Evolutionary conservation across 1,140 invertebrate species (phyloP).

Genomic region (Drosophila fuyamai): DNA sequence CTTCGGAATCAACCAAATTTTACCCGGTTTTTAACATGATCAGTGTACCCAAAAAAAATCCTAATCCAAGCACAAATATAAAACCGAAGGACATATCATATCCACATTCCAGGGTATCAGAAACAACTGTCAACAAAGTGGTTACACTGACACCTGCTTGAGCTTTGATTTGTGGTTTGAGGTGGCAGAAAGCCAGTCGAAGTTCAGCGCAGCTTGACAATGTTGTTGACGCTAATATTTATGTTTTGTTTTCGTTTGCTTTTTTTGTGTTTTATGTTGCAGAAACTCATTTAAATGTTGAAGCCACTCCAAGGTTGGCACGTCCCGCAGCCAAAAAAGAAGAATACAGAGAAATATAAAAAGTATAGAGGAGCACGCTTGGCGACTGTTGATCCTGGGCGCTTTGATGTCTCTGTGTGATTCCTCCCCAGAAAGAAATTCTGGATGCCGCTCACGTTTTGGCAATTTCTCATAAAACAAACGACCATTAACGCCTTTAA

Average conservation of each 20-base stretch:
- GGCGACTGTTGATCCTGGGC: conserved; percentile 78
- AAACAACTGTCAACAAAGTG: conserved; percentile 22
- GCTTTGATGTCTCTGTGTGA: conserved; percentile 64
- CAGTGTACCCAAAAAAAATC: too few species aligned
- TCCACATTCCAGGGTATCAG: conserved; percentile 3
- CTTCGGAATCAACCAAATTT: too few species aligned
- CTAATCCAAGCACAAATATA: too few species aligned
- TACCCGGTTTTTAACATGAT: too few species aligned
- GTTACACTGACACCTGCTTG: conserved; percentile 33
- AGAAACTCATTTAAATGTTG: conserved; percentile 73
- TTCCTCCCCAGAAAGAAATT: conserved; percentile 19
- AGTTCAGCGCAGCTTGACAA: conserved; percentile 23
- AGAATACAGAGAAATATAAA: conserved; percentile 3
- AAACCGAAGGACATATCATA: too few species aligned
- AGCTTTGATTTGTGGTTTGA: conserved; percentile 25
- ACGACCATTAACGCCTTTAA: conserved; percentile 84
- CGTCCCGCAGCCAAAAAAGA: conserved; percentile 12
- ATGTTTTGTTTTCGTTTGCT: conserved; percentile 35
- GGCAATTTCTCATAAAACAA: conserved; percentile 85
- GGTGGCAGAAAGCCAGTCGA: conserved; percentile 13
- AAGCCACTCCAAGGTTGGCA: conserved; percentile 44
- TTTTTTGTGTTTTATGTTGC: conserved; percentile 3
- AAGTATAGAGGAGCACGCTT: conserved; percentile 47
- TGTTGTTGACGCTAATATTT: conserved; percentile 37
- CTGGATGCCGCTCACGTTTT: conserved; percentile 79